Evolutionary conservation across 2,888 invertebrate species (phyloP), one percentile per base, ranked within the genome.

Genomic region (Epinotia ramella): DNA sequence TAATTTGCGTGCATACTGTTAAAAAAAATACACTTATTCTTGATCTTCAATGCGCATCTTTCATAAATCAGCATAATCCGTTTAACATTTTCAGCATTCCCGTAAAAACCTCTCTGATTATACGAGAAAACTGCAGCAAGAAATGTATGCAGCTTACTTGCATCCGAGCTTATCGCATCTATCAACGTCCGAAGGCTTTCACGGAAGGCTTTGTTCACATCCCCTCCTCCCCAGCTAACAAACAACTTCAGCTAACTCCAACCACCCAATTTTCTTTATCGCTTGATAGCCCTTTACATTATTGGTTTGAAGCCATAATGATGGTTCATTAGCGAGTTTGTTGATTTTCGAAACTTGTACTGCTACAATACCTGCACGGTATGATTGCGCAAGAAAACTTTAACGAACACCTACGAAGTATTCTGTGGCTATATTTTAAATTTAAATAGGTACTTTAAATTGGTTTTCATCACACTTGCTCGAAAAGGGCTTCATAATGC

Each of bases 121-220:
- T 84, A 84, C 78, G 79, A 84, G 84, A 90, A 90, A 89, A 89
- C 86, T 89, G 87, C 85, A 86, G 88, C 89, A 91, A 92, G 93
- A 93, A 92, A 92, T 92, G 92, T 90, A 93, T 93, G 93, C 93
- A 92, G 92, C 91, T 93, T 90, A 89, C 93, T 93, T 93, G 93
- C 93, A 93, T 93, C 93, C 90, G 84, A 93, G 94, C 93, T 93
- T 93, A 93, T 93, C 93, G 92, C 93, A 93, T 93, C 91, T 90
- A 91, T 91, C 91, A 91, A 90, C 87, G 88, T 88, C 89, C 89
- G 91, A 91, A 92, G 93, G 92, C 92, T 92, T 92, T 91, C 92
- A 91, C 87, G 90, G 92, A 91, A 89, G 91, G 91, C 90, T 90
- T 93, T 93, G 93, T 93, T 92, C 92, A 88, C 87, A 78, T 80